Conservation (phyloP, 1,140 invertebrate genomes). For the Bombus sibiricus region DNA sequence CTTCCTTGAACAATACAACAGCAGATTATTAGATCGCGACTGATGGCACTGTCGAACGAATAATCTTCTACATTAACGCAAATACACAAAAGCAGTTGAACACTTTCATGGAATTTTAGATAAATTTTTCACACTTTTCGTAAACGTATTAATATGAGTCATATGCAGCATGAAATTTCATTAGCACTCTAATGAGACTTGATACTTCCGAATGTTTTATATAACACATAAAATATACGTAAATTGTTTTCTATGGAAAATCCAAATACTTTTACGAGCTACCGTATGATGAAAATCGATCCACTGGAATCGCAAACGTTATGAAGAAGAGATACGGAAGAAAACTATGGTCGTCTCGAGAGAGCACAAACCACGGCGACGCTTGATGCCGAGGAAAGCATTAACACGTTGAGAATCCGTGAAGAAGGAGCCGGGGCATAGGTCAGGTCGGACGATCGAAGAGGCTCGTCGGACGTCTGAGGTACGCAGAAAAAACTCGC, state of each 20-base stretch:
- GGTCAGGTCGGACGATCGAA: constrained; percentile 1
- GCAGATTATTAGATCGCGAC: not conserved
- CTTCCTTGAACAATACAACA: not conserved
- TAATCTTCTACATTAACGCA: not conserved
- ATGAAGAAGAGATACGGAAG: not conserved
- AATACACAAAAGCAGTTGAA: not conserved
- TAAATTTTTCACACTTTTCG: too few relatives aligned
- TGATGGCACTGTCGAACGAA: not conserved
- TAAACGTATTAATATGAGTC: not conserved
- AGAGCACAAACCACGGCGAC: not conserved
- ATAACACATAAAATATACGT: too few relatives aligned
- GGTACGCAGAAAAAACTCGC: constrained; percentile 9
- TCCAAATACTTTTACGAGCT: too few relatives aligned
- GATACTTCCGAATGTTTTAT: too few relatives aligned
- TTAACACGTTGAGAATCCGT: not conserved
- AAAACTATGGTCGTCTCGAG: not conserved
- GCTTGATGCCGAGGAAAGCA: not conserved
- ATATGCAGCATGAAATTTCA: not conserved
- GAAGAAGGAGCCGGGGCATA: not conserved
- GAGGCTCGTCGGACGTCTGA: constrained; percentile 13
- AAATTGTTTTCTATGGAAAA: too few relatives aligned
- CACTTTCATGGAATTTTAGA: not conserved
- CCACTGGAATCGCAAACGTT: too few relatives aligned
- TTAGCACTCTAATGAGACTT: not conserved
- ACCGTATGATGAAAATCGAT: not conserved